These are phyloP conservation scores for Tarsius wallacei DNA, from an alignment of 2,797 vertebrate genomes.

Conservation along the genomic window DNA sequence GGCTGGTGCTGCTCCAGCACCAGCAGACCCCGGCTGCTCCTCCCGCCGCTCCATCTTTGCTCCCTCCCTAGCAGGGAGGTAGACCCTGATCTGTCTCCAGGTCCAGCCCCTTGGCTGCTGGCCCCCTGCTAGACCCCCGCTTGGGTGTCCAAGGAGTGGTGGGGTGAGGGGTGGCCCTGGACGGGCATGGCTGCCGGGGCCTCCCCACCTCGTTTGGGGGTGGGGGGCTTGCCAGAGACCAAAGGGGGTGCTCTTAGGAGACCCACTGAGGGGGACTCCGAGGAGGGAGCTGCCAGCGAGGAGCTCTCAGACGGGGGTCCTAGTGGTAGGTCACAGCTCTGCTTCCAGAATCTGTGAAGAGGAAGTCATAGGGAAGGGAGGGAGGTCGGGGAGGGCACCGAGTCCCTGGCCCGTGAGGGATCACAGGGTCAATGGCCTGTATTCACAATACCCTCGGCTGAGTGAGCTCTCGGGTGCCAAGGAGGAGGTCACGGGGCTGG, in stretches of 20 bases:
- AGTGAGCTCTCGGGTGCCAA: conserved; percentile 62
- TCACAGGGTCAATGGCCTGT: conserved; percentile 66
- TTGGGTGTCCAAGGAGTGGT: conserved; percentile 65
- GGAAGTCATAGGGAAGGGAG: conserved; percentile 31
- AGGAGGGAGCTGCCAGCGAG: conserved; percentile 5
- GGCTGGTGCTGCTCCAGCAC: conserved; percentile 88
- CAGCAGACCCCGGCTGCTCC: conserved; percentile 88
- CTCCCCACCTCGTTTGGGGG: conserved; percentile 77
- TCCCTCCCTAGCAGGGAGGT: conserved; percentile 79
- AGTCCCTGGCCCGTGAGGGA: conserved; percentile 19
- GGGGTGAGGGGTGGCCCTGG: conserved; percentile 63
- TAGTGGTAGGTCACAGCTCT: conserved; percentile 65
- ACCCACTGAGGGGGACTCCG: not conserved
- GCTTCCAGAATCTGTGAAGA: conserved; percentile 37
- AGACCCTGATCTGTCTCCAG: conserved; percentile 72
- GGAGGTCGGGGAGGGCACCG: conserved; percentile 49
- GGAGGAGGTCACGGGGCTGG: conserved; percentile 77
- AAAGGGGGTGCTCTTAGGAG: conserved; percentile 57
- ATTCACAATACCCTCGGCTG: conserved; percentile 72
- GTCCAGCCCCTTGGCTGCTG: conserved; percentile 79
- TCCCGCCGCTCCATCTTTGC: conserved; percentile 91
- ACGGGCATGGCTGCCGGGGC: conserved; percentile 82
- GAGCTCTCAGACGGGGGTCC: conserved; percentile 47
- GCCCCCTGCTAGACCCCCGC: conserved; percentile 79
- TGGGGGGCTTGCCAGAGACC: conserved; percentile 78